These are phyloP conservation scores for Shinisaurus crocodilurus DNA, from an alignment of 2,113 vertebrate genomes.

Conservation along the genomic window DNA sequence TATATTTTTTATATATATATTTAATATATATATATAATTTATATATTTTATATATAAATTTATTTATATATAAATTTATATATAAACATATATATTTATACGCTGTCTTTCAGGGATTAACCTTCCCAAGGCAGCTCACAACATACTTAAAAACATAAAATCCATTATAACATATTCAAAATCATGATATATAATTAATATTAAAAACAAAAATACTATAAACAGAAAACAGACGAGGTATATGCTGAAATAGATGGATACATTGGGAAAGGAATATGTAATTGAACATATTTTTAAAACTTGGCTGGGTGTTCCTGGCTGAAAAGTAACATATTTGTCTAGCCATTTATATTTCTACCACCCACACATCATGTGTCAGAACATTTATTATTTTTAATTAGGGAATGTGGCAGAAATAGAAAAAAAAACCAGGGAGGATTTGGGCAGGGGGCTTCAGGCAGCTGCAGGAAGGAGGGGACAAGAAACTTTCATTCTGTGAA, in stretches of 20 bases:
- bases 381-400: not conserved
- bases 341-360: constrained; percentile 3
- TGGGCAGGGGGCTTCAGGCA: no score
- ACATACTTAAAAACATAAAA: no score
- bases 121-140: no score
- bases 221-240: not conserved
- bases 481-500: not conserved
- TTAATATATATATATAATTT: no score
- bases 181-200: not conserved
- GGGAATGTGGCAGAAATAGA: not conserved
- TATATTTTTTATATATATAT: no score
- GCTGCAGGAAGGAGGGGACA: not conserved
- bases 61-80: no score
- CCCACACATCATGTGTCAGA: not conserved
- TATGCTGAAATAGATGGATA: not conserved
- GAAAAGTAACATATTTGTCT: constrained; percentile 3
- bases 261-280: not conserved
- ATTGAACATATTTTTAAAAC: not conserved
- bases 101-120: no score
- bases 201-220: not conserved
- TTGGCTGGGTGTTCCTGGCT: not conserved
- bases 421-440: not conserved
- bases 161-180: not conserved
- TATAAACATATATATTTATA: no score
- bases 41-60: no score